These are phyloP conservation scores for Galeopsomyia nigrocyanea DNA, from an alignment of 2,888 invertebrate genomes.

Conservation along the genomic window DNA sequence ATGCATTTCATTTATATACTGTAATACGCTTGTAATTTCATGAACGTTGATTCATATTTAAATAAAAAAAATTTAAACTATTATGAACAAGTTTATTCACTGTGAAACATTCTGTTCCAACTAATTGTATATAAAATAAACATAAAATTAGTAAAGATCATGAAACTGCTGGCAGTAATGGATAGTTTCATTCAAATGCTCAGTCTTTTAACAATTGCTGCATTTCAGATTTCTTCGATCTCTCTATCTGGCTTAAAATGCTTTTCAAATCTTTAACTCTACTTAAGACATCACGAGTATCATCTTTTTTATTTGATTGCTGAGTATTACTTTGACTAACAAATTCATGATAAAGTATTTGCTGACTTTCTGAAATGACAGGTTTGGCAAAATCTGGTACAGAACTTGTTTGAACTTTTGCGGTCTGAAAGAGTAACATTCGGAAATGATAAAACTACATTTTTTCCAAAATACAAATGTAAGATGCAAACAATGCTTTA, in stretches of 20 bases:
- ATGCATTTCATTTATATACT: conserved; percentile 43
- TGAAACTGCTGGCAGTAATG: background rate
- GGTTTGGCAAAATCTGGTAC: conserved; percentile 37
- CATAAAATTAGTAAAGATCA: background rate
- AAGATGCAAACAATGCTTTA: background rate
- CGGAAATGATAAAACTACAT: conserved; percentile 1
- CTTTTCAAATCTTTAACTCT: conserved; percentile 56
- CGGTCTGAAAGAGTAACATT: conserved; percentile 24
- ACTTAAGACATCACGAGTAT: conserved; percentile 47
- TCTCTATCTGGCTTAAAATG: conserved; percentile 54
- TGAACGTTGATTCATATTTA: conserved; percentile 42
- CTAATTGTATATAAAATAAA: conserved; percentile 30
- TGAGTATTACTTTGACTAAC: conserved; percentile 12
- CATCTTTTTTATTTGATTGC: conserved; percentile 26
- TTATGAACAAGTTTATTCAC: conserved; percentile 25
- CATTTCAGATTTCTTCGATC: conserved; percentile 50
- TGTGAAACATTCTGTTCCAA: conserved; percentile 6
- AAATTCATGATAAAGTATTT: conserved; percentile 38
- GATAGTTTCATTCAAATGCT: background rate
- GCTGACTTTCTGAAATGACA: conserved; percentile 48
- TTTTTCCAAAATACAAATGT: background rate
- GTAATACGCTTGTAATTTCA: conserved; percentile 45
- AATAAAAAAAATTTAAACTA: conserved; percentile 40
- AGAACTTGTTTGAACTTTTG: conserved; percentile 16
- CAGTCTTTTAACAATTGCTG: conserved; percentile 27